Conservation (phyloP, 2,888 invertebrate genomes). For the Tryphoninae sp. region DNA sequence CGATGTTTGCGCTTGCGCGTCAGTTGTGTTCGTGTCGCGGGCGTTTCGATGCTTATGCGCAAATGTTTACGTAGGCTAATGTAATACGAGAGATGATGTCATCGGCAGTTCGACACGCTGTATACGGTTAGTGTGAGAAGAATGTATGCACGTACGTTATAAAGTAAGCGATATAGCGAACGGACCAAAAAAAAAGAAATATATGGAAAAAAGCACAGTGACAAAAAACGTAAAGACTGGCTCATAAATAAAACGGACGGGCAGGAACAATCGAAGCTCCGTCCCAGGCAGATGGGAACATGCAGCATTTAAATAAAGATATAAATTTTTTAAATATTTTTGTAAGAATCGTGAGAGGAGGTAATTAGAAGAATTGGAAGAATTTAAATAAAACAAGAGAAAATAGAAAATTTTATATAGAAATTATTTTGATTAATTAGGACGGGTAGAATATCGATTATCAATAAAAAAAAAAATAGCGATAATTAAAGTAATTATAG, state of each 20-base stretch:
- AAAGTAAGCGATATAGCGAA: background rate
- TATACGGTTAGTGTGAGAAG: conserved; percentile 14
- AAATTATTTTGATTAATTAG: too few species aligned
- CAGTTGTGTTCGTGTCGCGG: conserved; percentile 45
- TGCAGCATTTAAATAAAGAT: background rate
- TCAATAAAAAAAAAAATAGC: too few species aligned
- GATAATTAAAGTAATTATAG: too few species aligned
- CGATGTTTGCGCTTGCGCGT: background rate
- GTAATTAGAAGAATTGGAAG: too few species aligned
- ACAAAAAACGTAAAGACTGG: background rate
- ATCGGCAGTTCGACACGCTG: conserved; percentile 53
- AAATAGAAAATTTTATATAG: too few species aligned
- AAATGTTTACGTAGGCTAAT: conserved; percentile 77
- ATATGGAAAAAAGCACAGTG: conserved; percentile 3
- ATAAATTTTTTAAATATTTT: too few species aligned
- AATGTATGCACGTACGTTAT: conserved; percentile 12
- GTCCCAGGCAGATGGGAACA: too few species aligned
- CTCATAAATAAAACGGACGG: background rate
- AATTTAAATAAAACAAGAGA: too few species aligned
- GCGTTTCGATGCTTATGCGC: conserved; percentile 58
- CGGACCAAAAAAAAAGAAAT: background rate
- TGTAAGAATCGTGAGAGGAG: too few species aligned
- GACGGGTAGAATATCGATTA: too few species aligned
- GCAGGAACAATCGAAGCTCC: too few species aligned
- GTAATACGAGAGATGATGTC: conserved; percentile 77